Evolutionary conservation across 2,888 invertebrate genomes (phyloP), one percentile per base, ranked within the genome.

Genomic region (Esperia sulphurella): DNA sequence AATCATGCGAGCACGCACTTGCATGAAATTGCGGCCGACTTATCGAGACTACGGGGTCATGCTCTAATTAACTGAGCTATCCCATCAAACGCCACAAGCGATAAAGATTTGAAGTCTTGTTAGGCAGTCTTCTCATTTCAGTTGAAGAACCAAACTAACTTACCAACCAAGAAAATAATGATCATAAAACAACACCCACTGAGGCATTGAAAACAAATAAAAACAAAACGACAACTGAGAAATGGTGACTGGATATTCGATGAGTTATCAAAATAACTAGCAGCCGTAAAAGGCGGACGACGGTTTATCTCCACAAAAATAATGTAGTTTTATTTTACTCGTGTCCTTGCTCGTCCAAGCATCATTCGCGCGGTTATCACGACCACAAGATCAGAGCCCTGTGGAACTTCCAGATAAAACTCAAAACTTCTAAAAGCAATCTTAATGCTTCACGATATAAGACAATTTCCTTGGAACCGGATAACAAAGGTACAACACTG

Each of bases 291-390:
- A 50, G 35, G 49, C 46, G 50, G 52, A 52, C 48, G 46, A 45
- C 38, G 14, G 43, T 47, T 57, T 52, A 55, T 53, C 54, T 52
- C 14, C 13, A 41, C 50, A 46, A 46, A 52, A 52, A 52, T 46
- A 50, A 30, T 65, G 68, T 76, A 75, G 71, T 82, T 83, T 83
- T 81, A 78, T 83, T 84, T 77, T 72, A 75, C 68, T 70, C 68
- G 65, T 75, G 81, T 83, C 81, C 78, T 81, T 82, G 78, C 68
- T 74, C 71, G 66, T 66, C 65, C 68, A 79, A 80, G 76, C 74
- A 80, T 82, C 83, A 83, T 81, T 81, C 79, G 74, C 71, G 65
- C 65, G 64, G 69, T 74, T 83, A 85, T 85, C 85, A 70, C 70
- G 61, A 62, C 75, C 68, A 81, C 81, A 79, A 82, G 5, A 86